These are phyloP conservation scores for Andrena flavipes DNA, from an alignment of 2,888 invertebrate species.

Conservation along the genomic window DNA sequence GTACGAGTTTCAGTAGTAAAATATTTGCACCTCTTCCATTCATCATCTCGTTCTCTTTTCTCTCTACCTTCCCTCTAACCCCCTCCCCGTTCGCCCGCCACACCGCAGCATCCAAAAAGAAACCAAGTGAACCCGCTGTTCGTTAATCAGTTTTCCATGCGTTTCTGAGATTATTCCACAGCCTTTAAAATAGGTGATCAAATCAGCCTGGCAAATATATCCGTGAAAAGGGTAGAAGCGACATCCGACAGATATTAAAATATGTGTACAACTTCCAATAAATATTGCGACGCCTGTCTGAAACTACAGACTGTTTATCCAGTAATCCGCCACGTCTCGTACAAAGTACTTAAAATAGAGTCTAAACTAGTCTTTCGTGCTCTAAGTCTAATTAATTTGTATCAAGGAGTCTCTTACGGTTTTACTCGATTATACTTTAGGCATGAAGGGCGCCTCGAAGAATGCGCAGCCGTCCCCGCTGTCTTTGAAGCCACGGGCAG, in stretches of 20 bases:
- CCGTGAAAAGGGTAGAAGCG: constrained; percentile 37
- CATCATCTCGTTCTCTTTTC: background rate
- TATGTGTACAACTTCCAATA: constrained; percentile 80
- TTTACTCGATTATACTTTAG: constrained; percentile 69
- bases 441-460: constrained; percentile 11
- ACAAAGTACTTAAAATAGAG: constrained; percentile 82
- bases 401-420: constrained; percentile 68
- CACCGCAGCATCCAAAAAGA: background rate
- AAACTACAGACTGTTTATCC: constrained; percentile 77
- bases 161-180: constrained; percentile 61
- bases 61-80: background rate
- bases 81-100: too few relatives aligned
- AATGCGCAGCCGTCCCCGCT: background rate
- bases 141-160: constrained; percentile 8
- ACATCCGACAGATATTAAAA: constrained; percentile 60
- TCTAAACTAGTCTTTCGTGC: constrained; percentile 79
- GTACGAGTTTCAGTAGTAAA: constrained; percentile 59
- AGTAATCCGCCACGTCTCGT: constrained; percentile 70
- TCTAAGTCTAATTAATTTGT: constrained; percentile 76
- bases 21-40: constrained; percentile 50
- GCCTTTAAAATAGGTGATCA: constrained; percentile 62
- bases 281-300: constrained; percentile 76
- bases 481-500: background rate
- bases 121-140: constrained; percentile 17
- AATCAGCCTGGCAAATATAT: constrained; percentile 69